Evolutionary conservation across 1,140 invertebrate genomes (phyloP).

Genomic region (Thaumetopoea pityocampa): DNA sequence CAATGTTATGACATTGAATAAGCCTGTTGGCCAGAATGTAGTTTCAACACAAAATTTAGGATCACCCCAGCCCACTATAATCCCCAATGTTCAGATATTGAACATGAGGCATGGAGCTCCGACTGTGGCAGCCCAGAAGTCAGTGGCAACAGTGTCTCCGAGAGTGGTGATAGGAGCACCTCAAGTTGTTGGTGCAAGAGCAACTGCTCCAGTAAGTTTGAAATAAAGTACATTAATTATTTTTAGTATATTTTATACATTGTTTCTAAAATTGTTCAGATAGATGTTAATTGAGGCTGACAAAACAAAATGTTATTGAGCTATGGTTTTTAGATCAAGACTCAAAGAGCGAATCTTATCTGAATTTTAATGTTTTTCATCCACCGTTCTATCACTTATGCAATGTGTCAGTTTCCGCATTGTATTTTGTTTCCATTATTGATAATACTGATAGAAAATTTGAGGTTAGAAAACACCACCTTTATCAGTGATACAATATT

Average conservation of each 20-base stretch:
- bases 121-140: slow-evolving; percentile 82
- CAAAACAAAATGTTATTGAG: slow-evolving; percentile 10
- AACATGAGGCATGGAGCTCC: slow-evolving; percentile 86
- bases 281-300: slow-evolving; percentile 14
- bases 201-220: slow-evolving; percentile 85
- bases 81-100: slow-evolving; percentile 89
- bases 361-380: slow-evolving; percentile 1
- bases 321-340: slow-evolving; percentile 4
- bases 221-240: slow-evolving; percentile 11
- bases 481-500: no score
- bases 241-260: no score
- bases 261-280: slow-evolving; percentile 12
- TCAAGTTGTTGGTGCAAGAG: slow-evolving; percentile 87
- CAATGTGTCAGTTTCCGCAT: no score
- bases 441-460: no score
- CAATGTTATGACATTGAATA: slow-evolving; percentile 74
- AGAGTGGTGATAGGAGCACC: slow-evolving; percentile 87
- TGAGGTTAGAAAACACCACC: no score
- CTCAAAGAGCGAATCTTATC: slow-evolving; percentile 3
- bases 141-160: slow-evolving; percentile 81
- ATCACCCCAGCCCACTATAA: slow-evolving; percentile 77
- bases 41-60: slow-evolving; percentile 77
- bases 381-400: no score
- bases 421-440: no score
- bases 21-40: slow-evolving; percentile 71